A percentile compares a stretch with the other conserved stretches of the same genome.
These are phyloP conservation scores for Rhincodon typus DNA, from an alignment of 2,797 vertebrate genomes.

Conservation along the genomic window DNA sequence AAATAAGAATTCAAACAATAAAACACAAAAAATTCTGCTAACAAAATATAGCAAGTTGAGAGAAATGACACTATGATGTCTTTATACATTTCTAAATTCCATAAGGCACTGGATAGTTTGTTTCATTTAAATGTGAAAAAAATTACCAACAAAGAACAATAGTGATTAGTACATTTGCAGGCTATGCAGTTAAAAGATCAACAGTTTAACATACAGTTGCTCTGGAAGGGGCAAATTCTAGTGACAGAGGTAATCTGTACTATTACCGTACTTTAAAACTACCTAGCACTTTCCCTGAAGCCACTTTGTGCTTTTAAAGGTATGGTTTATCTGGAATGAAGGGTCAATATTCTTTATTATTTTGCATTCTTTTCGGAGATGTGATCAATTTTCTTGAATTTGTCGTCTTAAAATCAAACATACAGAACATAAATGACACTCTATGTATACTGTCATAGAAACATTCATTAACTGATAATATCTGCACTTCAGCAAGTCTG, in stretches of 20 bases:
- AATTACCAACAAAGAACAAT: neutral
- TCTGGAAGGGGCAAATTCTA: neutral
- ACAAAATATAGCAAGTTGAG: neutral
- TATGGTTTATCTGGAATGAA: constrained; percentile 17
- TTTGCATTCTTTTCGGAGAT: neutral
- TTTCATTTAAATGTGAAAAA: constrained; percentile 1
- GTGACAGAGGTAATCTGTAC: neutral
- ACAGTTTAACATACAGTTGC: neutral
- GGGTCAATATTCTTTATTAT: neutral
- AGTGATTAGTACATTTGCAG: neutral
- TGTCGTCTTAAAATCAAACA: neutral
- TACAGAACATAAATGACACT: neutral
- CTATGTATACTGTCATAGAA: neutral
- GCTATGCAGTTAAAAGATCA: neutral
- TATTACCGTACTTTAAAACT: neutral
- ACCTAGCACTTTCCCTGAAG: neutral
- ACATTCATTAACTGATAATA: neutral
- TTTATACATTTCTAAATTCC: neutral
- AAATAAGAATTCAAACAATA: constrained; percentile 2
- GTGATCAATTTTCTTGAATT: neutral
- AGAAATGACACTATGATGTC: neutral
- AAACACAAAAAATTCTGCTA: constrained; percentile 1
- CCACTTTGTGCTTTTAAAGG: neutral
- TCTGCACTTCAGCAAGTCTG: neutral
- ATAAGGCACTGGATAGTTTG: neutral